Conservation (phyloP, 2,888 invertebrate species). For the Helicoverpa assulta region DNA sequence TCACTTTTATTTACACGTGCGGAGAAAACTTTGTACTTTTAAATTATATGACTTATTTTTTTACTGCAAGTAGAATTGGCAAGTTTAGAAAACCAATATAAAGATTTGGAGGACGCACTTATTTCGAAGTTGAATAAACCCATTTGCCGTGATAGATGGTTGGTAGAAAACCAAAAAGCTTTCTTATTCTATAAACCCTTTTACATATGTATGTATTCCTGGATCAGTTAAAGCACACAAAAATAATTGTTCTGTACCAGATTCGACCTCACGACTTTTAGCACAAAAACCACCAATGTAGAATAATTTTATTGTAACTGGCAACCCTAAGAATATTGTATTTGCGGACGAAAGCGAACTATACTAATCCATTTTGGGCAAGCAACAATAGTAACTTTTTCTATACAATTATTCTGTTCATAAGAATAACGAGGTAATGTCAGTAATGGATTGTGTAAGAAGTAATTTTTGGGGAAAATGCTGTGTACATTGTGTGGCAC, state of each 20-base stretch:
- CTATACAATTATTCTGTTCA: conserved; percentile 36
- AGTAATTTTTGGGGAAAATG: not conserved
- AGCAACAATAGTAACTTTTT: conserved; percentile 45
- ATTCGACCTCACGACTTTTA: not conserved
- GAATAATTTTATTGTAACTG: conserved; percentile 6
- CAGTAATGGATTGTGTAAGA: conserved; percentile 2
- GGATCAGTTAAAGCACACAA: too few species aligned
- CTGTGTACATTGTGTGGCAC: not conserved
- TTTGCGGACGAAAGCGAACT: conserved; percentile 5
- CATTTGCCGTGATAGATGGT: too few species aligned
- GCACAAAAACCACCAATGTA: not conserved
- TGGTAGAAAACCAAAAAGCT: too few species aligned
- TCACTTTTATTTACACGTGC: not conserved
- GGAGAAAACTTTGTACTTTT: not conserved
- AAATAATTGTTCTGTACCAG: not conserved
- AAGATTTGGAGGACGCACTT: too few species aligned
- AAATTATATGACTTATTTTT: too few species aligned
- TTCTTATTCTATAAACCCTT: too few species aligned
- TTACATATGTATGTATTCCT: too few species aligned
- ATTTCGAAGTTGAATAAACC: too few species aligned
- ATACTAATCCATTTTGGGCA: conserved; percentile 35
- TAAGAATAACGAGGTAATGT: conserved; percentile 7
- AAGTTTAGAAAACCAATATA: too few species aligned
- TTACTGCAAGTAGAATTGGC: too few species aligned
- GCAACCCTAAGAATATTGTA: conserved; percentile 30